Conservation (phyloP, 2,113 vertebrate species). For the Chelonoidis abingdonii region DNA sequence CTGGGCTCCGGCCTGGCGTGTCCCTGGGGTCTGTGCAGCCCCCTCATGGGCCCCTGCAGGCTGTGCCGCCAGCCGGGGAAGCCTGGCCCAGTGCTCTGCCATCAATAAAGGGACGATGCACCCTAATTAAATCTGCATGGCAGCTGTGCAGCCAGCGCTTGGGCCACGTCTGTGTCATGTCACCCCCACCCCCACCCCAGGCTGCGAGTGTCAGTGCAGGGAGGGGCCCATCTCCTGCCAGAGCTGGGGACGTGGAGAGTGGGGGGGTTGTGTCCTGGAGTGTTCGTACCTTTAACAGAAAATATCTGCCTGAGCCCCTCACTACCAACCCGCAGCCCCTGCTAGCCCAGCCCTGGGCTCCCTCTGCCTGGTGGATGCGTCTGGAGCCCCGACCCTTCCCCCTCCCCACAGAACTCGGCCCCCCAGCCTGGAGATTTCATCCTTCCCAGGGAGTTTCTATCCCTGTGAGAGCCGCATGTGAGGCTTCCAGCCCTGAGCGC, state of each 20-base stretch:
- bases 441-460: rapidly evolving
- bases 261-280: background rate
- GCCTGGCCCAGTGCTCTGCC: background rate
- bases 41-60: no score
- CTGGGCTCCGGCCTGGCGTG: background rate
- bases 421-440: background rate
- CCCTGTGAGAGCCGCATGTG: rapidly evolving
- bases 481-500: background rate
- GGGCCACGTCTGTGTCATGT: background rate
- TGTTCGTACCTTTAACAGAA: background rate
- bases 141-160: background rate
- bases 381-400: no score
- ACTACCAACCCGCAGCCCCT: background rate
- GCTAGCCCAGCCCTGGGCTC: no score
- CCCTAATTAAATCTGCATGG: background rate
- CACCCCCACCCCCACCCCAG: rapidly evolving
- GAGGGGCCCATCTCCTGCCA: background rate
- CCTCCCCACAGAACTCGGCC: background rate
- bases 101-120: no score
- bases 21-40: background rate
- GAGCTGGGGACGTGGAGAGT: background rate
- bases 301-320: background rate
- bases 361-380: no score
- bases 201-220: background rate
- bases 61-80: no score